These are phyloP conservation scores for Candidula unifasciata DNA, from an alignment of 2,888 invertebrate genomes.

Conservation along the genomic window DNA sequence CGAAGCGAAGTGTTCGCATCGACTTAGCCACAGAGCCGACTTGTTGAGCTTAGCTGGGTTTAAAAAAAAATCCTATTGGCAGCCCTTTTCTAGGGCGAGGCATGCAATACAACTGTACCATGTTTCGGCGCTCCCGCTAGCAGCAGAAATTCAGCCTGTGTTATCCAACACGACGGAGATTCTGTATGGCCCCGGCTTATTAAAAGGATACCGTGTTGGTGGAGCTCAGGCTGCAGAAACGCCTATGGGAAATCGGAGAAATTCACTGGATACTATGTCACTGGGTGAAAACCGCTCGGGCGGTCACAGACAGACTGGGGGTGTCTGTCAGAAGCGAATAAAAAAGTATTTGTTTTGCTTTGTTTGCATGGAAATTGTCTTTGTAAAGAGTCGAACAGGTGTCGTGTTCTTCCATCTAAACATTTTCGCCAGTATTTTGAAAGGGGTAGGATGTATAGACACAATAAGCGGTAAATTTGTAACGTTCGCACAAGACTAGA, in stretches of 20 bases:
- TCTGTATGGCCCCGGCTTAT: background rate
- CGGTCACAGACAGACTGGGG: background rate
- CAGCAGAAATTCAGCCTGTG: background rate
- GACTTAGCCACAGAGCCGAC: no score
- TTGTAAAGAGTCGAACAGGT: background rate
- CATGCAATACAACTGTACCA: no score
- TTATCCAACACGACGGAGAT: background rate
- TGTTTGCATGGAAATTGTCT: background rate
- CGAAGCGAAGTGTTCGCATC: no score
- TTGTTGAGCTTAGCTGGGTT: no score
- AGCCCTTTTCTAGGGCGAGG: no score
- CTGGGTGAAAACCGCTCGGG: background rate
- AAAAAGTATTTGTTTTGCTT: slow-evolving; percentile 19
- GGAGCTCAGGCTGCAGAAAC: background rate
- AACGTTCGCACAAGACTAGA: background rate
- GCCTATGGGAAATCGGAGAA: background rate
- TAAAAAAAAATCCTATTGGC: no score
- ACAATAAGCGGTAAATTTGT: slow-evolving; percentile 5
- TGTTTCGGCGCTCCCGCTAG: no score
- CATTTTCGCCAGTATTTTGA: background rate
- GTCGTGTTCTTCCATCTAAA: background rate
- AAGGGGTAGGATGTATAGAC: background rate
- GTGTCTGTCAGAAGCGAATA: no score
- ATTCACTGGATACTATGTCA: background rate
- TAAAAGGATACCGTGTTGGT: background rate